Evolutionary conservation across 2,797 vertebrate species (phyloP).

Genomic region (Schizothorax lantsangensis): DNA sequence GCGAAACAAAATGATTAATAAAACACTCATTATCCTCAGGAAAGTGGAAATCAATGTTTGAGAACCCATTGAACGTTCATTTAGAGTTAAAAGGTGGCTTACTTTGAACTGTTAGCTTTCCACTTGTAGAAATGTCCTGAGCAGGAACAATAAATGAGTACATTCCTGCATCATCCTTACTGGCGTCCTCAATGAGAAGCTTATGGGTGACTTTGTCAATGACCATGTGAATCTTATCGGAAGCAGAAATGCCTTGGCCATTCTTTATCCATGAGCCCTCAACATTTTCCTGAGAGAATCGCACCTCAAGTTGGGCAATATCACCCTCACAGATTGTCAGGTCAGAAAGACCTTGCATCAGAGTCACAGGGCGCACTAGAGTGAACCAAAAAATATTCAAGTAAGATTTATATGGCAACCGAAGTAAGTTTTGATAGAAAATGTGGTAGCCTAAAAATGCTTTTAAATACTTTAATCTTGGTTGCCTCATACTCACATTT

Average conservation of each 20-base stretch:
- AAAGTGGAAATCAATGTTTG: not conserved
- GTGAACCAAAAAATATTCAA: not conserved
- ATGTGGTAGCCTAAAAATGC: not conserved
- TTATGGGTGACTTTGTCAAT: slow-evolving; percentile 94
- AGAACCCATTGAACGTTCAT: not conserved
- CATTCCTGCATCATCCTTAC: slow-evolving; percentile 86
- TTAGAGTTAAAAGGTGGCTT: slow-evolving; percentile 65
- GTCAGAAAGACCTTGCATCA: slow-evolving; percentile 93
- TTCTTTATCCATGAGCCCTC: slow-evolving; percentile 96
- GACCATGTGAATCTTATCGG: slow-evolving; percentile 91
- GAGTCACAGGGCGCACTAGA: slow-evolving; percentile 90
- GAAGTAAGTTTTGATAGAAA: not conserved
- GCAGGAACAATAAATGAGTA: slow-evolving; percentile 90
- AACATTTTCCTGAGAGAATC: slow-evolving; percentile 94
- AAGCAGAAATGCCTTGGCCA: slow-evolving; percentile 84
- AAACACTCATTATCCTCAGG: not conserved
- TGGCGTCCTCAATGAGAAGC: slow-evolving; percentile 92
- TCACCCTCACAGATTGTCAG: slow-evolving; percentile 95
- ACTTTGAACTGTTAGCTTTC: slow-evolving; percentile 90
- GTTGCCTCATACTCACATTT: slow-evolving; percentile 81
- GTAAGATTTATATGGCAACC: not conserved
- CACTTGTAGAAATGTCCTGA: slow-evolving; percentile 88
- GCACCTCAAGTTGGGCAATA: slow-evolving; percentile 96
- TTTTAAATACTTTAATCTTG: not conserved
- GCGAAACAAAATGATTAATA: slow-evolving; percentile 27